Conservation (phyloP, 2,113 vertebrate genomes). For the Tetrax tetrax region DNA sequence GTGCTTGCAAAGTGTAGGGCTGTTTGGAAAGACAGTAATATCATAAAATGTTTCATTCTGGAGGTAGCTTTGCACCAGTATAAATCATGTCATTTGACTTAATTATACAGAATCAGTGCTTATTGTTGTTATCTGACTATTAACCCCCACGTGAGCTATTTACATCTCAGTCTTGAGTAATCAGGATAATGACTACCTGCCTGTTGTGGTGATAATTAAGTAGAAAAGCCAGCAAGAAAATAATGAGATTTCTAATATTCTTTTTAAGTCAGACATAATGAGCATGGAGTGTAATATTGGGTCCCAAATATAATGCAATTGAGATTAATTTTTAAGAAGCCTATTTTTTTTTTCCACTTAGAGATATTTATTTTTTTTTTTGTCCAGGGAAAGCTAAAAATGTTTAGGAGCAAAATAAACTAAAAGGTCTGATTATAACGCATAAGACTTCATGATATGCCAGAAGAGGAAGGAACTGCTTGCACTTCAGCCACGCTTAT, state of each 20-base stretch:
- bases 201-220: conserved; percentile 48
- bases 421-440: background rate
- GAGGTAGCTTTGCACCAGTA: background rate
- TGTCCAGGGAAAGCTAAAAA: background rate
- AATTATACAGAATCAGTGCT: conserved; percentile 17
- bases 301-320: background rate
- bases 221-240: conserved; percentile 37
- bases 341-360: background rate
- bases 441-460: background rate
- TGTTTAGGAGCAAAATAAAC: background rate
- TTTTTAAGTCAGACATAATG: background rate
- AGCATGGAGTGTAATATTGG: background rate
- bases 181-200: conserved; percentile 54
- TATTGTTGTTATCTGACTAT: conserved; percentile 49
- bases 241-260: conserved; percentile 28
- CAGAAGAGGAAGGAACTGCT: background rate
- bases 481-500: accelerated
- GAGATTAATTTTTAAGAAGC: background rate
- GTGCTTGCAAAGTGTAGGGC: background rate
- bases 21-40: background rate
- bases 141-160: conserved; percentile 49
- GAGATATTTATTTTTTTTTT: background rate
- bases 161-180: conserved; percentile 23
- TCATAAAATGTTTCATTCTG: background rate
- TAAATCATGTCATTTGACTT: conserved; percentile 50